phyloP scores from a whole-genome alignment of 2,888 invertebrate genomes.

The Latheticus oryzae region DNA sequence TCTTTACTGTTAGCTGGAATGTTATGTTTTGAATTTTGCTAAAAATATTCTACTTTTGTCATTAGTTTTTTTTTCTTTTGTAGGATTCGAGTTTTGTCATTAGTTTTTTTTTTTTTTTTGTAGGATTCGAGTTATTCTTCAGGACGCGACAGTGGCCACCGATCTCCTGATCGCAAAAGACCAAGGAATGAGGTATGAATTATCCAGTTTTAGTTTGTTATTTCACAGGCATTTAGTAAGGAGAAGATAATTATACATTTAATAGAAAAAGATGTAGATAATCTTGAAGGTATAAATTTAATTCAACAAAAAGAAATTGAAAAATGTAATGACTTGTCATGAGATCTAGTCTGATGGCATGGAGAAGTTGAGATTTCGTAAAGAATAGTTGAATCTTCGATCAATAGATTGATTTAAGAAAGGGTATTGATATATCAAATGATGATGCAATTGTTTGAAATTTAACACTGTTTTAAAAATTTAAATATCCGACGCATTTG shows the following conservation, averaged over 20 bases:
- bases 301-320: constrained; percentile 18
- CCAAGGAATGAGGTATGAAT: constrained; percentile 71
- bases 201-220: constrained; percentile 38
- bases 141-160: constrained; percentile 70
- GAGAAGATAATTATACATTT: constrained; percentile 1
- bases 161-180: constrained; percentile 74
- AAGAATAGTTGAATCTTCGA: constrained; percentile 27
- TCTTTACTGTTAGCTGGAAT: no score
- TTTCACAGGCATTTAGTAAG: constrained; percentile 31
- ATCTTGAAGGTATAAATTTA: constrained; percentile 1
- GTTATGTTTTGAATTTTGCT: no score
- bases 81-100: no score
- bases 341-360: constrained; percentile 27
- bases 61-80: no score
- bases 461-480: constrained; percentile 22
- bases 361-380: constrained; percentile 28
- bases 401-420: constrained; percentile 27
- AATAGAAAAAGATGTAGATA: constrained; percentile 1
- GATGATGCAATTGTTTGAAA: constrained; percentile 24
- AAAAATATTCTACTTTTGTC: no score
- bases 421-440: constrained; percentile 18
- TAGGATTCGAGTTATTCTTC: constrained; percentile 63
- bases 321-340: constrained; percentile 9
- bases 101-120: constrained; percentile 40
- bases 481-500: constrained; percentile 50